Percentiles rank a stretch among this genome's conserved stretches.
phyloP scores from a whole-genome alignment of 2,888 invertebrate genomes.

The Colletes collaris region DNA sequence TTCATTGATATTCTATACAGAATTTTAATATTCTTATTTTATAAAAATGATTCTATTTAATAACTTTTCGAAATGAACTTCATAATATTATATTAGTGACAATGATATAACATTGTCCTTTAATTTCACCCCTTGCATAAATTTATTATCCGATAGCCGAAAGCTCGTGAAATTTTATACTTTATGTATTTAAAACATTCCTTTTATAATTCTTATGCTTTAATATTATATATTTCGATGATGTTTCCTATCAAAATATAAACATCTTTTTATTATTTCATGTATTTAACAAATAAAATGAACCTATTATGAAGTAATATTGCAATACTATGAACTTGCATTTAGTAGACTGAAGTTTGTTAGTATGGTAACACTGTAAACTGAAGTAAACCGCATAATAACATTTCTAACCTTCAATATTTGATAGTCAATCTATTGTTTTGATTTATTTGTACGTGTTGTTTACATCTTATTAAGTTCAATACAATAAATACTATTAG shows the following conservation, averaged over 20 bases:
- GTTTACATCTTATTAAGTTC: background rate
- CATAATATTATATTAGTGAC: background rate
- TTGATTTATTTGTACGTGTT: background rate
- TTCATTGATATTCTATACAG: background rate
- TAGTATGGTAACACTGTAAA: background rate
- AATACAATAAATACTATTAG: background rate
- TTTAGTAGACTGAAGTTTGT: background rate
- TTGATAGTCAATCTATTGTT: background rate
- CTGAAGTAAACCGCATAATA: background rate
- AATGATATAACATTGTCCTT: background rate
- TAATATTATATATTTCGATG: background rate
- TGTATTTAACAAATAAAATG: no score
- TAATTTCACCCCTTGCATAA: background rate
- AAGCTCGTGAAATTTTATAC: background rate
- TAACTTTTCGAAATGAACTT: background rate
- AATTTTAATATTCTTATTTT: background rate
- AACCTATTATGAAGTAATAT: no score
- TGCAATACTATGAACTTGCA: no score
- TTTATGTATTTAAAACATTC: background rate
- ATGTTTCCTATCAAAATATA: background rate
- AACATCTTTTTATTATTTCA: no score
- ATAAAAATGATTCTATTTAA: background rate
- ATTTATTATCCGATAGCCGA: background rate
- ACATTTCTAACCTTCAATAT: conserved; percentile 32
- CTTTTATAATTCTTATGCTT: background rate